Evolutionary conservation across 2,113 vertebrate species (phyloP), one percentile per base, ranked within the genome.

Genomic region (Pterocles orientalis): DNA sequence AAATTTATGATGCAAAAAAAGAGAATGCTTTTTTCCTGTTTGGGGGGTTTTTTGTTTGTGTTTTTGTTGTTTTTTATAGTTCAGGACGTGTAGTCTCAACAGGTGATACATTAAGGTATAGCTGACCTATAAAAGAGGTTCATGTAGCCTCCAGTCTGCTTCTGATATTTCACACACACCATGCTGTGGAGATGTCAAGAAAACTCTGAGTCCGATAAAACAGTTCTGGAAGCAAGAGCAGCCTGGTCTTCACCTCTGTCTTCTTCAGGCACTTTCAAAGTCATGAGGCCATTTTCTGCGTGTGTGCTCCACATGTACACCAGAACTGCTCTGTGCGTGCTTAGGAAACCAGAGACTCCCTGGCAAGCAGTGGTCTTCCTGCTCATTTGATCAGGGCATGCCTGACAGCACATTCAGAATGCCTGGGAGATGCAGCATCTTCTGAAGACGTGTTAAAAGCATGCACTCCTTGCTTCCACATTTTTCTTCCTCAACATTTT

Each of bases 261-360:
- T 71, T 65, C 43, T 90, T 69, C 51, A 75, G 47, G 6, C 7
- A 14, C 14, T 56, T 89, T 75, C 36, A 19, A 82, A 86, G 31
- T 43, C 47, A 31, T 1, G 5, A 66, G 20, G 33, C 36, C 12
- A 2, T 14, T 60, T 0, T 0, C 57, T 69, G 14, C 0, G 0
- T 13, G 10, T 0, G 0, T 51, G 39, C 13, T 54, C 69, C 47
- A 18, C 1, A 3, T 34, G 20, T 43, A 21, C 43, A 50, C 13
- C 28, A 79, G 53, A 92, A 13, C 16, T 47, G 3, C 7, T 71
- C n/a, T 43, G 25, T 56, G 23, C 2, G 1, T 10, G 5, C 43
- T 62, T 28, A 39, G 69, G 60, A 70, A 71, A 48, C 12, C 34
- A 34, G 56, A 21, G 36, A 3, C 15, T 61, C 14, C 31, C 25